Evolutionary conservation across 2,797 vertebrate species (phyloP).

Genomic region (Halcyon badia): DNA sequence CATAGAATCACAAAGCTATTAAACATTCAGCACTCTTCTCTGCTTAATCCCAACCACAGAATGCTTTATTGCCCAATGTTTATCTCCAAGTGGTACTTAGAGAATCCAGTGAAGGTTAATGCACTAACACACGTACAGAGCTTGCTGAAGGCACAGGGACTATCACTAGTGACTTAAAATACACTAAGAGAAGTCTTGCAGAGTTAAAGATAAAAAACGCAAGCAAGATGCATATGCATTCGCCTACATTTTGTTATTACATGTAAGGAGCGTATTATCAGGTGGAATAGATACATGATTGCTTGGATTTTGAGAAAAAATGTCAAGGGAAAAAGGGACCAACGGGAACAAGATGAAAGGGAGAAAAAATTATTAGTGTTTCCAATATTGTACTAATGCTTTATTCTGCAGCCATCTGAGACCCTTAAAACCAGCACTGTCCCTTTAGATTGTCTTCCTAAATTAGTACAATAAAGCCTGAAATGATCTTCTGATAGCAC

Average conservation of each 20-base stretch:
- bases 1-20: not conserved
- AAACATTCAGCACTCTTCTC: not conserved
- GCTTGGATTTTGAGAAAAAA: not conserved
- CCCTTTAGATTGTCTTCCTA: not conserved
- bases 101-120: not conserved
- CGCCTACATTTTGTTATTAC: not conserved
- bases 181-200: not conserved
- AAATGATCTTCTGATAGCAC: not conserved
- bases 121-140: fast-evolving
- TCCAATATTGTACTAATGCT: not conserved
- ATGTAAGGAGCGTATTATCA: not conserved
- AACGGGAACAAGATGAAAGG: not conserved
- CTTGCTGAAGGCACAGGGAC: not conserved
- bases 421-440: not conserved
- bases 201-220: not conserved
- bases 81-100: not conserved
- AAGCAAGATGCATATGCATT: not conserved
- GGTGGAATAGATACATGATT: not conserved
- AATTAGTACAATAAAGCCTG: not conserved
- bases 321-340: not conserved
- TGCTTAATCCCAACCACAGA: not conserved
- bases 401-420: not conserved
- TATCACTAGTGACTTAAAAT: not conserved
- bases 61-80: not conserved
- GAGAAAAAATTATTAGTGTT: not conserved